Conservation (phyloP, 2,113 vertebrate species). For the Tetrax tetrax region DNA sequence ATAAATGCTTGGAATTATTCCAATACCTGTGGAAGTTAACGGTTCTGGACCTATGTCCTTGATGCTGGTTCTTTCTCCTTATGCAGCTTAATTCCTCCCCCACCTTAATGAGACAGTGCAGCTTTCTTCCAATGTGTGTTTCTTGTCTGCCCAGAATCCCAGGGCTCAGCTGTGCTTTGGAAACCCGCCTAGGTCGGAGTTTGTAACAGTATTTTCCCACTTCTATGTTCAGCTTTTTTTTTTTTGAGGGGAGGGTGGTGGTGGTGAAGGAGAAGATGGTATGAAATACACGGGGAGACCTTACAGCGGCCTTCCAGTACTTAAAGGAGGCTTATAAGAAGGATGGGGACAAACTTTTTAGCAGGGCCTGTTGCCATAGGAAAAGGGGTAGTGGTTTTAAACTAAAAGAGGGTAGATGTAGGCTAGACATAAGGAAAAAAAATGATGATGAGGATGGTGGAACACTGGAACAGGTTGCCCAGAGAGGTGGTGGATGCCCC, state of each 20-base stretch:
- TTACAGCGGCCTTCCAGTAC: too few relatives aligned
- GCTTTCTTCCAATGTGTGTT: neutral
- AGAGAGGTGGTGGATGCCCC: too few relatives aligned
- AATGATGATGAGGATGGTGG: too few relatives aligned
- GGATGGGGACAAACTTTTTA: too few relatives aligned
- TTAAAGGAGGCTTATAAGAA: too few relatives aligned
- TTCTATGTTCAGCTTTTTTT: neutral
- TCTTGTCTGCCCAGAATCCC: neutral
- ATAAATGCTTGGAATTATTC: neutral
- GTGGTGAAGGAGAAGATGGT: neutral
- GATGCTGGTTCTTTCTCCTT: neutral
- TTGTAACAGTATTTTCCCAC: neutral
- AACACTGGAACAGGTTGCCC: too few relatives aligned
- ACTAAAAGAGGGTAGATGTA: too few relatives aligned
- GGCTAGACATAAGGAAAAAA: too few relatives aligned
- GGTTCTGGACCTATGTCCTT: neutral
- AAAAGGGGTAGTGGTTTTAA: too few relatives aligned
- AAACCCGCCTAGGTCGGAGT: neutral
- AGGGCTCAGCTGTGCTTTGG: neutral
- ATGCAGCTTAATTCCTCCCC: neutral
- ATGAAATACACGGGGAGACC: neutral
- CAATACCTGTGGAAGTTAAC: neutral
- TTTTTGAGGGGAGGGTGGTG: neutral
- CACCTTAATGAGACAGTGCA: neutral
- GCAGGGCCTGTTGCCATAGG: too few relatives aligned